These are phyloP conservation scores for Thymelicus lineola DNA, from an alignment of 2,888 invertebrate genomes.

Conservation along the genomic window DNA sequence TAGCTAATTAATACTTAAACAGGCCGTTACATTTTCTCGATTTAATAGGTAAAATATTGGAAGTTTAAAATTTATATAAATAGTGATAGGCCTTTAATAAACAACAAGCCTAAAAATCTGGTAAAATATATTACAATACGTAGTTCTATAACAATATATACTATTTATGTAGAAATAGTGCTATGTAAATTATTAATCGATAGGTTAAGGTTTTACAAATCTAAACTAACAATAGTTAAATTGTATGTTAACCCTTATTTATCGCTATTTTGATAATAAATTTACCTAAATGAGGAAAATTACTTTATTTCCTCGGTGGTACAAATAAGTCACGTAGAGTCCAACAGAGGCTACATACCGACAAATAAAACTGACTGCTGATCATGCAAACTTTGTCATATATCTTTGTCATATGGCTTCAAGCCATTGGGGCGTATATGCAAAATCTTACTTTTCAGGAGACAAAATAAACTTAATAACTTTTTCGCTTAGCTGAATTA, in stretches of 20 bases:
- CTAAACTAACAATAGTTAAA: neutral
- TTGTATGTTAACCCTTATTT: neutral
- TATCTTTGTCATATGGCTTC: too few relatives aligned
- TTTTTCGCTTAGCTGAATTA: too few relatives aligned
- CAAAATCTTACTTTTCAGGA: too few relatives aligned
- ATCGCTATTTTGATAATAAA: conserved; percentile 1
- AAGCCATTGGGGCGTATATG: too few relatives aligned
- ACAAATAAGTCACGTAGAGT: conserved; percentile 9
- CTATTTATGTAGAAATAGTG: neutral
- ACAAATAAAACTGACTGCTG: neutral
- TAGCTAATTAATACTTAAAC: too few relatives aligned
- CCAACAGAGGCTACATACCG: conserved; percentile 4
- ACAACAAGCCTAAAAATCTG: neutral
- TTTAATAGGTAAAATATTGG: neutral
- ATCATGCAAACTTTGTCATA: too few relatives aligned
- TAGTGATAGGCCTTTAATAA: neutral
- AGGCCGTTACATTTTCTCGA: too few relatives aligned
- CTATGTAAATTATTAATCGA: neutral
- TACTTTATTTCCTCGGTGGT: conserved; percentile 10
- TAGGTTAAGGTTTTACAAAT: conserved; percentile 5
- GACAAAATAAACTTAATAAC: too few relatives aligned
- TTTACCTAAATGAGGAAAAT: neutral
- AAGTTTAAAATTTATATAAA: neutral
- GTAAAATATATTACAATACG: neutral
- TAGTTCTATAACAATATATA: neutral